A percentile compares a stretch with the other conserved stretches of the same genome.
These are phyloP conservation scores for Drosophila prostipennis DNA, from an alignment of 2,888 invertebrate genomes.

Conservation along the genomic window DNA sequence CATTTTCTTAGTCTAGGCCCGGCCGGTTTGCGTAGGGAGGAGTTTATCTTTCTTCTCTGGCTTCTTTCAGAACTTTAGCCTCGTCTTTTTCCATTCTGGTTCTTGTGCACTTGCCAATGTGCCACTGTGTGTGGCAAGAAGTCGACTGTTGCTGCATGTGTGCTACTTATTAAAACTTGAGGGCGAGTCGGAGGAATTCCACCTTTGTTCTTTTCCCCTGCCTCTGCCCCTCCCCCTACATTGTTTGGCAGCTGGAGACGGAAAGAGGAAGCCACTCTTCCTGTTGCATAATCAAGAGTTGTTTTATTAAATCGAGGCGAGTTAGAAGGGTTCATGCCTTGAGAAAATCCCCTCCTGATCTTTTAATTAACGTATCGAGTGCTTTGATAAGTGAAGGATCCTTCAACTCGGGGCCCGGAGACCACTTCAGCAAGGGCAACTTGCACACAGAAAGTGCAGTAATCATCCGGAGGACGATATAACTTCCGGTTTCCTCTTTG, in stretches of 20 bases:
- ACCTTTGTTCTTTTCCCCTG: conserved; percentile 20
- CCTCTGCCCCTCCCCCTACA: background rate
- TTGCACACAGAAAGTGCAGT: conserved; percentile 15
- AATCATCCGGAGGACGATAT: conserved; percentile 27
- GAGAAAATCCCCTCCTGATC: background rate
- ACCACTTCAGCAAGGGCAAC: conserved; percentile 2
- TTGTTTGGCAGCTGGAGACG: conserved; percentile 3
- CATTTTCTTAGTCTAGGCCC: conserved; percentile 57
- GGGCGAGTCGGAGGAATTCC: conserved; percentile 23
- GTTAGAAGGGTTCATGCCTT: background rate
- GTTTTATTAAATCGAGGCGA: conserved; percentile 19
- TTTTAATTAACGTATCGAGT: conserved; percentile 25
- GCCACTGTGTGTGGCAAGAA: conserved; percentile 27
- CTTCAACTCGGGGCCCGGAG: conserved; percentile 22
- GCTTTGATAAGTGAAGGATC: conserved; percentile 10
- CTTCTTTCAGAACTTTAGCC: conserved; percentile 19
- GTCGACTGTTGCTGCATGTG: conserved; percentile 29
- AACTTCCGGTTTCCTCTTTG: conserved; percentile 69
- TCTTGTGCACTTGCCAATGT: conserved; percentile 19
- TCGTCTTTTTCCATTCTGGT: conserved; percentile 13
- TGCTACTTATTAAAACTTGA: conserved; percentile 28
- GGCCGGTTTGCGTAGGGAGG: conserved; percentile 36
- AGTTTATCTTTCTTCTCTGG: conserved; percentile 35
- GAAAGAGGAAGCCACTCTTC: conserved; percentile 7
- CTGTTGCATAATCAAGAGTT: conserved; percentile 23